Base-by-base conservation (phyloP, 53 echinoderm and acorn worm species). In the Zoroaster sp. region DNA sequence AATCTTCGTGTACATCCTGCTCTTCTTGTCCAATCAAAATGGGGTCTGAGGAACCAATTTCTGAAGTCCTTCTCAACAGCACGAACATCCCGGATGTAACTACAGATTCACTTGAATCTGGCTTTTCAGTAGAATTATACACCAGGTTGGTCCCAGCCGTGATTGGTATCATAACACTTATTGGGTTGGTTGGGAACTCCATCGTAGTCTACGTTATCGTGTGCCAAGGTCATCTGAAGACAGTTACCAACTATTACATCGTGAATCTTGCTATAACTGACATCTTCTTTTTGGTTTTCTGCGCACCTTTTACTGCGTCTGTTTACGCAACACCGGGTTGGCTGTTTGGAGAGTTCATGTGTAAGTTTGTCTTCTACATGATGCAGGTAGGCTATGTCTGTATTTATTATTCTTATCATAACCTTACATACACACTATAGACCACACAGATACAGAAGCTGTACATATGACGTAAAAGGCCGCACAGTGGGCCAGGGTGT, bases 221-320 rank as follows among this genome's bases (percentile, higher is more conserved):
- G 40, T 87, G 90, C 69, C 90, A 94, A 52, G 90, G 90, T 13
- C 93, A 94, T 33, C 77, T 87, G 41, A 90, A 93, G 72, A 94
- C 94, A 47, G 92, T 92, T 25, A 94, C 94, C 54, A 94, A 93
- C 63, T 94, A 92, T 38, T 94, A 94, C 77, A 94, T 94, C 23
- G 73, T 94, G 13, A 94, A 92, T 25, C 53, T 94, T 68, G 94
- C 94, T 31, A 75, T 94, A 2, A 92, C 92, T 13, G 94, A 94
- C 59, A 87, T 94, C 40, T 92, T 88, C 71, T 94, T 90, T 42
- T 77, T 94, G 49, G 74, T 94, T 5, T 92, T 87, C 38, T 94
- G 94, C 83, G 94, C 92, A 2, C 94, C 94, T 11, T 92, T 94
- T 69, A 94, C 94, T 1, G 94, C 92, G 3, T 86, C 89, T 1